Base-by-base conservation (phyloP, 1,140 invertebrate species). In the Vanessa tameamea region DNA sequence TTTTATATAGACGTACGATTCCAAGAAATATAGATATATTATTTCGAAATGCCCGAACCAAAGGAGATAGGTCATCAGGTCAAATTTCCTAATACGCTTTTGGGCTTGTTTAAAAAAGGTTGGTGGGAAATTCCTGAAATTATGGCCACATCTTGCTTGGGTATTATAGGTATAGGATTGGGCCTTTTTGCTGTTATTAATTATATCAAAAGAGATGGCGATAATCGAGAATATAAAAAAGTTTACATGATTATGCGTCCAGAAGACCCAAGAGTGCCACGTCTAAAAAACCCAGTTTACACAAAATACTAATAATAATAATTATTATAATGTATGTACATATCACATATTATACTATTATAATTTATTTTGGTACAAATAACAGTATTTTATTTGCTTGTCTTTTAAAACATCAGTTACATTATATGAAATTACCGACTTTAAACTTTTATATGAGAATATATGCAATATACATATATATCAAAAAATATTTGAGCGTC, bases 101-200 rank as follows among this genome's bases (percentile, higher is more conserved):
- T 84, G 14, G 92, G 86, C 4, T 79, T 93, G 3, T 91, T 94
- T 47, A 94, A 93, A 80, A 89, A 85, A 80, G 94, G 88, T 4
- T 95, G 94, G 90, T 93, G 94, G 91, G 93, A 95, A 80, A 94
- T 95, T 77, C 94, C 95, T 16, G 94, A 94, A 87, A 84, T 95
- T 26, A 91, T 95, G 82, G 94, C 87, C 59, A 87, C 93, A 63
- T 84, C 90, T 9, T 78, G 84, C 63, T 77, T 94, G 72, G 94
- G 78, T n/a, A 4, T 94, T 16, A 15, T 94, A 67, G 94, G 94
- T 26, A 72, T 93, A 66, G 89, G 84, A 11, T 66, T 94, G 16
- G 88, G 82, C 14, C 47, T 72, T 37, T 26, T 72, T 69, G 89
- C 83, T 47, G 47, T 81, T n/a, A 75, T 82, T 13, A 84, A 83